Percentiles rank a stretch among this genome's conserved stretches.
These are phyloP conservation scores for Sebastiscus albofasciatus DNA, from an alignment of 2,797 vertebrate genomes.

Conservation along the genomic window DNA sequence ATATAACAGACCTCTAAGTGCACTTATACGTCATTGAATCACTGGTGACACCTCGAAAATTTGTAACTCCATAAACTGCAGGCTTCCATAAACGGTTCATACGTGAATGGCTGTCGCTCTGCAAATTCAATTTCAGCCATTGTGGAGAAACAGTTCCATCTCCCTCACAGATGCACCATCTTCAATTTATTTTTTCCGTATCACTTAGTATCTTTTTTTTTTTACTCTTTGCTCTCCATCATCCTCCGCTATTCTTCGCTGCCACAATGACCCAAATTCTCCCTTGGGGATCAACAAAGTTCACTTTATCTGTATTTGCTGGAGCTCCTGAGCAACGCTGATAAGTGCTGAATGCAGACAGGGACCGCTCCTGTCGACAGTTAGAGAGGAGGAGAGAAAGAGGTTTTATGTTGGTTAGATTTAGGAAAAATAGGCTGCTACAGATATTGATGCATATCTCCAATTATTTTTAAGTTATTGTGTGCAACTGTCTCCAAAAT, in stretches of 20 bases:
- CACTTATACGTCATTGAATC: conserved; percentile 28
- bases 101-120: background rate
- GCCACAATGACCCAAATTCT: conserved; percentile 35
- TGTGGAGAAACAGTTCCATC: background rate
- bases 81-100: background rate
- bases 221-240: conserved; percentile 21
- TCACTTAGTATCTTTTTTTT: conserved; percentile 20
- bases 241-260: background rate
- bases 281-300: conserved; percentile 41
- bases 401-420: background rate
- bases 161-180: background rate
- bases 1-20: conserved; percentile 26
- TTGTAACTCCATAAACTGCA: conserved; percentile 20
- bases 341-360: conserved; percentile 37
- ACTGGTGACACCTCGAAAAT: conserved; percentile 13
- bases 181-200: conserved; percentile 21
- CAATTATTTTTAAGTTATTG: conserved; percentile 6
- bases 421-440: background rate
- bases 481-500: background rate
- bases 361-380: background rate
- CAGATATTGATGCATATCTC: conserved; percentile 12
- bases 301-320: conserved; percentile 42
- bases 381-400: background rate
- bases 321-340: conserved; percentile 21
- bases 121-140: conserved; percentile 12